These are phyloP conservation scores for Papilio demoleus DNA, from an alignment of 2,888 invertebrate genomes.

Conservation along the genomic window DNA sequence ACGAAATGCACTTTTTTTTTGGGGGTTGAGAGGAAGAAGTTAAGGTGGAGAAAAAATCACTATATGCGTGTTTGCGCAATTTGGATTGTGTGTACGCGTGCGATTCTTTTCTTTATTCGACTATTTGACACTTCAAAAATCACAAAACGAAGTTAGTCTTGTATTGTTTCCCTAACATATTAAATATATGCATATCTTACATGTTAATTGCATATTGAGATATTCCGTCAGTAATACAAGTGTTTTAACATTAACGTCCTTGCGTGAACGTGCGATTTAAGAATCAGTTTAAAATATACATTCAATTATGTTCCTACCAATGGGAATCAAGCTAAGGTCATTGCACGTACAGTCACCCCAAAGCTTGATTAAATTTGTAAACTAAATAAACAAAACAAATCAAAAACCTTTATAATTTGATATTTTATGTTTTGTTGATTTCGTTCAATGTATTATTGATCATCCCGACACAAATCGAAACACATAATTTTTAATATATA, in stretches of 20 bases:
- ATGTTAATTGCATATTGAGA: slow-evolving; percentile 28
- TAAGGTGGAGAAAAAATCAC: too few species aligned
- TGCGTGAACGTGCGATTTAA: slow-evolving; percentile 34
- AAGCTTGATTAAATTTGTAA: slow-evolving; percentile 13
- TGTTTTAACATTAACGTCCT: slow-evolving; percentile 29
- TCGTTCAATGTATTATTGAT: background rate
- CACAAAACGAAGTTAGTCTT: too few species aligned
- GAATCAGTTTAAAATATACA: slow-evolving; percentile 29
- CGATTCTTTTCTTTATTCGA: too few species aligned
- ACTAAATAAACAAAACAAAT: slow-evolving; percentile 12
- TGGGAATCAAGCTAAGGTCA: slow-evolving; percentile 26
- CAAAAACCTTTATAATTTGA: background rate
- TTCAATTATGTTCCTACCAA: slow-evolving; percentile 28
- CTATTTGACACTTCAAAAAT: too few species aligned
- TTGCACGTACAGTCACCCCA: slow-evolving; percentile 19
- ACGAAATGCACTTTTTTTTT: too few species aligned
- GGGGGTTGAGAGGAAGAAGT: too few species aligned
- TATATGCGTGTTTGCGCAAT: too few species aligned
- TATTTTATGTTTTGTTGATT: slow-evolving; percentile 7
- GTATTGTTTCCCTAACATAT: too few species aligned
- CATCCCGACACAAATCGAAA: background rate
- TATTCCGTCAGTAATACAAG: slow-evolving; percentile 23
- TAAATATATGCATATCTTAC: slow-evolving; percentile 11
- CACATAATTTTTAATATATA: background rate
- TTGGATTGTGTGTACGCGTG: too few species aligned